Conservation (phyloP, 2,113 vertebrate species). For the Rhinolophus sinicus region DNA sequence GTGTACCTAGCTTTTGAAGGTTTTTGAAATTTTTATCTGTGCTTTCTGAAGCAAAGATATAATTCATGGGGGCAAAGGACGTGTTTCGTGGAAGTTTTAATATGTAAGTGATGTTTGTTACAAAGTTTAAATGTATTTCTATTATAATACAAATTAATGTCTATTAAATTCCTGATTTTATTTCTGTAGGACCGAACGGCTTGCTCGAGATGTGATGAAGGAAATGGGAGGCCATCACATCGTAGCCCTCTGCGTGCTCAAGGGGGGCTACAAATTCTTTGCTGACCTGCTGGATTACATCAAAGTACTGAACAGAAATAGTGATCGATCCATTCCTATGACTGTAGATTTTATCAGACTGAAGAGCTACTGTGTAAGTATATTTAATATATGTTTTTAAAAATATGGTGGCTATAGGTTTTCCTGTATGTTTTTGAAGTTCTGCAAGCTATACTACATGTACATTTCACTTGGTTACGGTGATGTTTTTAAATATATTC, state of each 20-base stretch:
- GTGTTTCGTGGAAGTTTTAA: constrained; percentile 14
- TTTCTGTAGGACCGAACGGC: constrained; percentile 93
- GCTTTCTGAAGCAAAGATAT: background rate
- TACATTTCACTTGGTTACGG: constrained; percentile 19
- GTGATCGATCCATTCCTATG: constrained; percentile 98
- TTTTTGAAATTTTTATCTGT: constrained; percentile 24
- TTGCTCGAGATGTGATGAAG: constrained; percentile 98
- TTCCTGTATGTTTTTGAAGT: constrained; percentile 54
- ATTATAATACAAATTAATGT: constrained; percentile 17
- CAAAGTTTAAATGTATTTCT: background rate
- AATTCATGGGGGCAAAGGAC: background rate
- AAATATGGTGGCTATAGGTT: background rate
- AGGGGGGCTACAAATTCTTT: constrained; percentile 99
- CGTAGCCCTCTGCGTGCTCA: constrained; percentile 97
- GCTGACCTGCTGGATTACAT: constrained; percentile 98
- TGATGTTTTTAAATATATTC: constrained; percentile 1
- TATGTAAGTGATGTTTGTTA: background rate
- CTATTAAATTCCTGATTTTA: constrained; percentile 55
- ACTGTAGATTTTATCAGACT: constrained; percentile 99
- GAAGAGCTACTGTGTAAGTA: constrained; percentile 99
- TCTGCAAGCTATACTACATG: background rate
- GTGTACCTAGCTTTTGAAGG: constrained; percentile 14
- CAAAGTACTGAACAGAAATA: constrained; percentile 98
- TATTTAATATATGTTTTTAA: constrained; percentile 13
- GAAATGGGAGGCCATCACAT: constrained; percentile 99